Evolutionary conservation across 30 jellyfish, hydroid and myxozoan species (phyloP).

Genomic region (Clytia hemisphaerica): DNA sequence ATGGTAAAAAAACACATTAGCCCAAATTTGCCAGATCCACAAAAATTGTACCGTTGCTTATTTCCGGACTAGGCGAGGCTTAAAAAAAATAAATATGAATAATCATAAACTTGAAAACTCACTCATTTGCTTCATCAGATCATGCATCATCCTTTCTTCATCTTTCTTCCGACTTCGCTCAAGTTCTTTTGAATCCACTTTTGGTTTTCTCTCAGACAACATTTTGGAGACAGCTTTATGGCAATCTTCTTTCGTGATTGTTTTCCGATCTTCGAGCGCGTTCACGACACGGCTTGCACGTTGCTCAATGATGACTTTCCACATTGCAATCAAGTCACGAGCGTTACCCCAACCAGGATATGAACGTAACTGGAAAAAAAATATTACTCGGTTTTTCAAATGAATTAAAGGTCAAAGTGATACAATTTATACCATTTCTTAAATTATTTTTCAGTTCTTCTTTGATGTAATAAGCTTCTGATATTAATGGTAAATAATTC

Average conservation of each 20-base stretch:
- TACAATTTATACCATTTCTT: not conserved
- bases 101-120: too few relatives aligned
- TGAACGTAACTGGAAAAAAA: not conserved
- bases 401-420: not conserved
- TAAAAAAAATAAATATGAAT: too few relatives aligned
- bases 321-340: constrained; percentile 16
- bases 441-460: not conserved
- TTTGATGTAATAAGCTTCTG: not conserved
- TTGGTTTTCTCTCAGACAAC: constrained; percentile 10
- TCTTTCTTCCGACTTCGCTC: not conserved
- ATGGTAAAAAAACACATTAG: too few relatives aligned
- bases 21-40: too few relatives aligned
- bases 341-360: constrained; percentile 32
- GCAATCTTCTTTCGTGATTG: not conserved
- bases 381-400: not conserved
- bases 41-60: too few relatives aligned
- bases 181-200: not conserved
- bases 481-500: not conserved
- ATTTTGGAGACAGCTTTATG: not conserved
- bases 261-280: not conserved
- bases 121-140: not conserved
- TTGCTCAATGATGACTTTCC: constrained; percentile 1
- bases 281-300: constrained; percentile 17
- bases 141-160: not conserved
- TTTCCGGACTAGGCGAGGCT: too few relatives aligned